A percentile compares a stretch with the other conserved stretches of the same genome.
phyloP scores from a whole-genome alignment of 2,113 vertebrate species.

The Anser cygnoides region DNA sequence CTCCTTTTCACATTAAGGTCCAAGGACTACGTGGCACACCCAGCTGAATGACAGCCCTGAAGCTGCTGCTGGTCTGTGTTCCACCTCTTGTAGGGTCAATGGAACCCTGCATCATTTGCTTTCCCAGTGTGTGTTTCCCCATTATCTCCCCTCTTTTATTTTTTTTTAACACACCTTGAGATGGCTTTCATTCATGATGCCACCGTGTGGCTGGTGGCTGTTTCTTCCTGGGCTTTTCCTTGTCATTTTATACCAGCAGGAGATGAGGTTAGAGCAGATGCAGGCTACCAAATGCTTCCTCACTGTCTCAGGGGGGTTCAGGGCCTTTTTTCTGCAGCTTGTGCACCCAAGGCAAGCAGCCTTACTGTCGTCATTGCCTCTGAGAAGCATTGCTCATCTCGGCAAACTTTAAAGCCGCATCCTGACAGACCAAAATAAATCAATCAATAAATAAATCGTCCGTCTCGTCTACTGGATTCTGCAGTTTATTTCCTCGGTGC shows the following conservation, averaged over 20 bases:
- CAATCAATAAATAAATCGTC: conserved; percentile 71
- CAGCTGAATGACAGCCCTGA: background rate
- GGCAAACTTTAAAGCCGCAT: conserved; percentile 46
- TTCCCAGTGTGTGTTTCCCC: background rate
- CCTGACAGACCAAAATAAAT: conserved; percentile 72
- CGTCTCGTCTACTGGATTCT: conserved; percentile 49
- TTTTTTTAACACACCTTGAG: background rate
- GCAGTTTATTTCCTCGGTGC: conserved; percentile 62
- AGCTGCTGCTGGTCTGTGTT: background rate
- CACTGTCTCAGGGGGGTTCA: background rate
- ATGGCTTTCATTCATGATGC: background rate
- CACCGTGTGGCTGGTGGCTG: background rate
- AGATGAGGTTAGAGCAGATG: conserved; percentile 5
- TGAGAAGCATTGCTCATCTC: conserved; percentile 39
- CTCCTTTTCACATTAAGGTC: background rate
- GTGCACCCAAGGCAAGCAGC: conserved; percentile 7
- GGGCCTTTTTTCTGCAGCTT: conserved; percentile 10
- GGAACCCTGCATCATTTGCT: background rate
- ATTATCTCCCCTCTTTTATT: no score
- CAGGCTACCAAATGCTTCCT: conserved; percentile 28
- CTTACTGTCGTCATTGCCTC: conserved; percentile 25
- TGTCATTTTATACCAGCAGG: background rate
- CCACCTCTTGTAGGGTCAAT: background rate
- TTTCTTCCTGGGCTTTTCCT: background rate
- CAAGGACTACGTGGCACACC: background rate